Percentiles rank a stretch among this genome's conserved stretches.
phyloP scores from a whole-genome alignment of 2,113 vertebrate species.

The Vulpes vulpes region DNA sequence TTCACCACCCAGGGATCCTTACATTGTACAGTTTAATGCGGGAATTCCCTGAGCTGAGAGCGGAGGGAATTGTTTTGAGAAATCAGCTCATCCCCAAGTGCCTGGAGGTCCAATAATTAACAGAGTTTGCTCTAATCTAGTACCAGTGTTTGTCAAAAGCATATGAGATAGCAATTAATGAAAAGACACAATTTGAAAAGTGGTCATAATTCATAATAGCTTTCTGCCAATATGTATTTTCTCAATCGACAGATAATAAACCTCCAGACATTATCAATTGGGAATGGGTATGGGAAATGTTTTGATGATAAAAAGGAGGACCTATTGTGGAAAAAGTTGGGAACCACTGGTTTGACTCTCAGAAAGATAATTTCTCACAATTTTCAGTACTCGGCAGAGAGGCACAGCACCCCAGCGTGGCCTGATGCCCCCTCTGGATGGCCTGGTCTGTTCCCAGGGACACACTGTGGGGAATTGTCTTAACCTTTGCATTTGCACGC shows the following conservation, averaged over 20 bases:
- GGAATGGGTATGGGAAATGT: not conserved
- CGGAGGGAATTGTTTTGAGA: slow-evolving; percentile 42
- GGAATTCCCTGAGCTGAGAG: slow-evolving; percentile 16
- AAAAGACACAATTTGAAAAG: not conserved
- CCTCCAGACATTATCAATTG: not conserved
- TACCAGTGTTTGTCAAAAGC: not conserved
- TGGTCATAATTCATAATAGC: not conserved
- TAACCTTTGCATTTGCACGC: not conserved
- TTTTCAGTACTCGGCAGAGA: not conserved
- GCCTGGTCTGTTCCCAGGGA: not conserved
- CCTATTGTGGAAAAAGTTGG: not conserved
- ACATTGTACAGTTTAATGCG: not conserved
- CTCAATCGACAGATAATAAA: not conserved
- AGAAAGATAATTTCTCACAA: not conserved
- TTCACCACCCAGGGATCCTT: not conserved
- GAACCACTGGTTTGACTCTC: not conserved
- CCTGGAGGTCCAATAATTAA: not conserved
- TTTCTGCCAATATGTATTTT: slow-evolving; percentile 19
- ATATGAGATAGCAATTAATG: not conserved
- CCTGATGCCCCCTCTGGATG: not conserved
- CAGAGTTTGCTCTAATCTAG: not conserved
- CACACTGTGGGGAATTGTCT: too few relatives aligned
- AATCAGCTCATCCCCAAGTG: not conserved
- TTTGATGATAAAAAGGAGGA: not conserved
- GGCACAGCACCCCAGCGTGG: not conserved